Base-by-base conservation (phyloP, 2,113 vertebrate genomes). In the Brienomyrus brachyistius region DNA sequence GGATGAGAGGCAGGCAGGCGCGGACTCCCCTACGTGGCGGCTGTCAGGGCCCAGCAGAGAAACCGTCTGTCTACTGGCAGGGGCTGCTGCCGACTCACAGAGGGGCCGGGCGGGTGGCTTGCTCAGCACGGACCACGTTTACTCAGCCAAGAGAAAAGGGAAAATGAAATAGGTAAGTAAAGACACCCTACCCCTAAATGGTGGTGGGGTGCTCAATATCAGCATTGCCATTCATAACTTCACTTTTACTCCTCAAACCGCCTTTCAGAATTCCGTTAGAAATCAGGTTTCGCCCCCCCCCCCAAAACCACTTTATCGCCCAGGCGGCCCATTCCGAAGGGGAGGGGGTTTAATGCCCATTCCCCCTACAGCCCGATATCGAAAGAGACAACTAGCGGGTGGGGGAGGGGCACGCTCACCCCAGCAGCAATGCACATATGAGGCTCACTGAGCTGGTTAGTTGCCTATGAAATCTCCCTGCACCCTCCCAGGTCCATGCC, bases 401-500 rank as follows among this genome's bases (percentile, higher is more conserved):
- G 94, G 93, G 91, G 91, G 27, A 19, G 17, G 85, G 27, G 31
- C 50, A 21, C 91, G 92, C 86, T 90, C 89, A 8, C 45, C 82
- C 82, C 83, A 15, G 56, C 85, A 86, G 85, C 86, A 23, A 89
- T 35, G 51, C 6, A 21, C 8, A 56, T 35, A 31, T 43, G 74
- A 90, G 92, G 94, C 92, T 92, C 93, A 94, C 92, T 95, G 95
- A 96, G 93, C 95, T 93, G 94, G 94, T 95, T 95, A 94, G 90
- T 93, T 92, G 94, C 94, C 94, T 92, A 89, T 92, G 91, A 94
- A 92, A 93, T 92, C 93, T 93, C 94, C 93, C 92, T 90, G 92
- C 62, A 31, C 9, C n/a, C 27, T 70, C 3, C 19, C 54, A 23
- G 62, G 7, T 66, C 10, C 9, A 10, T 66, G 11, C 35, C 17